phyloP scores from a whole-genome alignment of 2,888 invertebrate species.

The Leptinotarsa juncta region DNA sequence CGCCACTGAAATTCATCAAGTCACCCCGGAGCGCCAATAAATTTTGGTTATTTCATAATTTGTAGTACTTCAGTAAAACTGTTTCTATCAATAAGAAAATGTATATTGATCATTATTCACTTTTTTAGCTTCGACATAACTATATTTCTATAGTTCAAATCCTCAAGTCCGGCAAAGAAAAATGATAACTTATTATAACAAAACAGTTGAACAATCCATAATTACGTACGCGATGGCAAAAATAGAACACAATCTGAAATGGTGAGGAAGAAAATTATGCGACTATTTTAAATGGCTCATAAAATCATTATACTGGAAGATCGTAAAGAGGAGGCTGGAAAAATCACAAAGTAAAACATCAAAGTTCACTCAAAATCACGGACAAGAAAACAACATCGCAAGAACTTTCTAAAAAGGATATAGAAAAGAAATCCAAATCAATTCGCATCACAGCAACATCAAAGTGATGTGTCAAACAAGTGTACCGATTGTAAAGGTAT shows the following conservation, averaged over 20 bases:
- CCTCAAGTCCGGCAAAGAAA: too few species aligned
- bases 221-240: not conserved
- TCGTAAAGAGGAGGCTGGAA: constrained; percentile 7
- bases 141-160: too few species aligned
- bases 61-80: too few species aligned
- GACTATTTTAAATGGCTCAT: not conserved
- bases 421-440: constrained; percentile 50
- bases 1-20: too few species aligned
- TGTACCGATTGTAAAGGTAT: constrained; percentile 50
- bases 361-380: constrained; percentile 47
- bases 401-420: constrained; percentile 16
- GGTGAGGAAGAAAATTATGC: not conserved
- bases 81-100: too few species aligned
- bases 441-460: constrained; percentile 52
- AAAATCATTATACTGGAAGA: not conserved
- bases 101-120: too few species aligned
- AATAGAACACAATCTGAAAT: not conserved
- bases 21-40: too few species aligned
- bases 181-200: too few species aligned
- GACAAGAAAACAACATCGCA: constrained; percentile 46
- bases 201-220: too few species aligned
- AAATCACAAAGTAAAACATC: constrained; percentile 49
- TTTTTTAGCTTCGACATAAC: too few species aligned
- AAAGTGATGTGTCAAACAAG: constrained; percentile 54
- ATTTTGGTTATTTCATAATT: too few species aligned